phyloP scores from a whole-genome alignment of 2,113 vertebrate genomes.

The Indicator indicator region DNA sequence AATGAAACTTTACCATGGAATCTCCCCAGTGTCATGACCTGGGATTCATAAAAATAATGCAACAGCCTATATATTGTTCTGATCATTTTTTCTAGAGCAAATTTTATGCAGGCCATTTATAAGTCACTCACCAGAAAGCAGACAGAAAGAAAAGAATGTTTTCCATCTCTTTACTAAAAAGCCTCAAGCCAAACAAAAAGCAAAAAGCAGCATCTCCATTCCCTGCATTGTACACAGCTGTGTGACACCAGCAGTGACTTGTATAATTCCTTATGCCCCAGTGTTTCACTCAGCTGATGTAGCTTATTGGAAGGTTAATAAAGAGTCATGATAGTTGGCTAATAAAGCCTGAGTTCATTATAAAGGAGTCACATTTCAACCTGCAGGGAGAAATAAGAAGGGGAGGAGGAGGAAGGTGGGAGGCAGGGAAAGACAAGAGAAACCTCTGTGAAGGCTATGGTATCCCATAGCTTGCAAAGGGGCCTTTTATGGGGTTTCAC shows the following conservation, averaged over 20 bases:
- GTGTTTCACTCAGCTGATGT: background rate
- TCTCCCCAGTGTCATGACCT: background rate
- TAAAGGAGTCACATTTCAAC: background rate
- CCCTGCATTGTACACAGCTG: background rate
- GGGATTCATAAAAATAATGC: conserved; percentile 16
- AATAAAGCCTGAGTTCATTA: background rate
- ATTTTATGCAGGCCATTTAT: background rate
- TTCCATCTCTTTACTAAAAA: background rate
- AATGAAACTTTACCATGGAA: background rate
- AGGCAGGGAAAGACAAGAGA: background rate
- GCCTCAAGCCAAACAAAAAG: background rate
- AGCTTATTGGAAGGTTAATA: conserved; percentile 34
- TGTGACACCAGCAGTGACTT: conserved; percentile 16
- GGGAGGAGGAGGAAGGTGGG: too few species aligned
- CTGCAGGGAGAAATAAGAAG: background rate
- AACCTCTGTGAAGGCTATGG: background rate
- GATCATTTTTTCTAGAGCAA: conserved; percentile 19
- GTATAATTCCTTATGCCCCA: background rate
- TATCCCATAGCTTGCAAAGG: background rate
- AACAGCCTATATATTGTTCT: conserved; percentile 13
- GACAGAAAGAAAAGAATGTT: background rate
- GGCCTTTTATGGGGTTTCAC: background rate
- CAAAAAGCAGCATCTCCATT: background rate
- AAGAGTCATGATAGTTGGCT: conserved; percentile 7
- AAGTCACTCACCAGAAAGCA: conserved; percentile 30